Conservation (phyloP, 2,113 vertebrate genomes). For the Rhineura floridana region DNA sequence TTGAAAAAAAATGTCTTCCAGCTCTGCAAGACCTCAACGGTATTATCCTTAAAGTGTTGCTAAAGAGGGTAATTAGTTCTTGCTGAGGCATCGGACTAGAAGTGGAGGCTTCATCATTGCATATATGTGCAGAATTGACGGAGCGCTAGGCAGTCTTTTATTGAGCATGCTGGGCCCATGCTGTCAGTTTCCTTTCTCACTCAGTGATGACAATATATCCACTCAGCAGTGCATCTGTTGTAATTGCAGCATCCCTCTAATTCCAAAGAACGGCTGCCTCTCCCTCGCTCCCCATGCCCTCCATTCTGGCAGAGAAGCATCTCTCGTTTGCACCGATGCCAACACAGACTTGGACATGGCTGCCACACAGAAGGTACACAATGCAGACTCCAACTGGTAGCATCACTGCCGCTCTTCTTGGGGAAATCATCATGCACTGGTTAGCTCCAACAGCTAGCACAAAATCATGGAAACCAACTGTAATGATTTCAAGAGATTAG, state of each 20-base stretch:
- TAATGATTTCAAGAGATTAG: not conserved
- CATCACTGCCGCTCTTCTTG: conserved; percentile 11
- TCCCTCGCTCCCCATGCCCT: not conserved
- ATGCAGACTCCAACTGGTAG: conserved; percentile 38
- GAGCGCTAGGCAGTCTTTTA: not conserved
- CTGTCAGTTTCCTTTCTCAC: not conserved
- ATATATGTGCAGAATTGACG: not conserved
- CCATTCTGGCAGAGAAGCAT: conserved; percentile 19
- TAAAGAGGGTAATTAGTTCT: conserved; percentile 16
- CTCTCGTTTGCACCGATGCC: conserved; percentile 26
- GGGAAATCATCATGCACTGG: not conserved
- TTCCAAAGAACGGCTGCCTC: not conserved
- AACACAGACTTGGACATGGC: not conserved
- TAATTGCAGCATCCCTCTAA: conserved; percentile 28
- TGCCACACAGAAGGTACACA: not conserved
- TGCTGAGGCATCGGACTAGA: not conserved
- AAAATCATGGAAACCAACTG: not conserved
- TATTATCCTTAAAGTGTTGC: not conserved
- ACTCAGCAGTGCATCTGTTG: not conserved
- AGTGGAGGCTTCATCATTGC: not conserved
- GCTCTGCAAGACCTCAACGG: not conserved
- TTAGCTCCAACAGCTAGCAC: not conserved
- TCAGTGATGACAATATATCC: not conserved
- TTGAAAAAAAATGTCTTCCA: not conserved
- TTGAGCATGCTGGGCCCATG: too few relatives aligned